Percentiles rank a stretch among this genome's conserved stretches.
phyloP scores from a whole-genome alignment of 2,888 invertebrate genomes.

The Drosophila tripunctata region DNA sequence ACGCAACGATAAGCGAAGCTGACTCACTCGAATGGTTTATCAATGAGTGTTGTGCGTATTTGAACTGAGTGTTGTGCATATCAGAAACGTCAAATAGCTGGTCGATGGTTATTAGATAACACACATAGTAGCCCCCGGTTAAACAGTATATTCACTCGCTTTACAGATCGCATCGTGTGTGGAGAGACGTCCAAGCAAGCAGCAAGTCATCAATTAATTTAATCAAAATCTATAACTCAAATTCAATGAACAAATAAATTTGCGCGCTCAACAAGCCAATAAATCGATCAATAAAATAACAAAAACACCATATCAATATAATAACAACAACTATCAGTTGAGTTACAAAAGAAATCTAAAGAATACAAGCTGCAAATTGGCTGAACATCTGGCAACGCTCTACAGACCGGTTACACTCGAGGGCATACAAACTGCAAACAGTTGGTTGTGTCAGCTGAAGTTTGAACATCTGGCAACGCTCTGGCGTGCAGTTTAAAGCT shows the following conservation, averaged over 20 bases:
- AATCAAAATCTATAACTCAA: constrained; percentile 73
- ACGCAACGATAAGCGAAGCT: constrained; percentile 25
- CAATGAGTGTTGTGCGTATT: constrained; percentile 17
- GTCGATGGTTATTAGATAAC: constrained; percentile 27
- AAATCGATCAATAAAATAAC: constrained; percentile 68
- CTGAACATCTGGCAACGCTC: background rate
- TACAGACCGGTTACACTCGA: background rate
- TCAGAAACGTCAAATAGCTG: constrained; percentile 58
- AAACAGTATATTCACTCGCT: constrained; percentile 34
- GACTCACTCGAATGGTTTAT: constrained; percentile 51
- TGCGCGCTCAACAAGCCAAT: constrained; percentile 64
- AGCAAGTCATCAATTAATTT: constrained; percentile 68
- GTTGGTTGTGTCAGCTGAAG: background rate
- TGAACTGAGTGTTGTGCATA: constrained; percentile 49
- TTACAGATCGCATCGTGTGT: constrained; percentile 54
- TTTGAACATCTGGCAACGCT: constrained; percentile 62
- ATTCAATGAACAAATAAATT: constrained; percentile 78
- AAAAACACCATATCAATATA: constrained; percentile 22
- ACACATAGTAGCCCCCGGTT: background rate
- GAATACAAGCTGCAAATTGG: constrained; percentile 4
- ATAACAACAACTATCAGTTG: constrained; percentile 19
- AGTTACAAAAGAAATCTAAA: background rate
- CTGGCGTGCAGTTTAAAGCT: constrained; percentile 31
- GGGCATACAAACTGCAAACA: background rate
- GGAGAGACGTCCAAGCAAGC: constrained; percentile 2